Conservation (phyloP, 2,113 vertebrate species). For the Ammodytes dubius region DNA sequence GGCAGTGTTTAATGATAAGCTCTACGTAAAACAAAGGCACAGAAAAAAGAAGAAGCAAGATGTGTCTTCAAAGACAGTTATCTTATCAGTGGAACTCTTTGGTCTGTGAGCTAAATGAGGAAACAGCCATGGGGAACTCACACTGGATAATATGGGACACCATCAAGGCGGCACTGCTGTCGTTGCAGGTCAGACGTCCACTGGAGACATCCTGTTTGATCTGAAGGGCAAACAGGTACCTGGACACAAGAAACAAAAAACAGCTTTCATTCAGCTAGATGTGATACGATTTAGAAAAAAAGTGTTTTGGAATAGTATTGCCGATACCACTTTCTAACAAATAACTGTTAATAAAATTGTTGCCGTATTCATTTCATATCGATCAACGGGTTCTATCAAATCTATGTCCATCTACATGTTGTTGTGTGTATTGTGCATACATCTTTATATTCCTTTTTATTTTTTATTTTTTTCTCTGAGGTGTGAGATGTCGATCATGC, state of each 20-base stretch:
- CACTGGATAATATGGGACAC: slow-evolving; percentile 97
- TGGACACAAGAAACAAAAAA: slow-evolving; percentile 71
- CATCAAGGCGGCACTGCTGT: slow-evolving; percentile 94
- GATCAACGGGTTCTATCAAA: too few species aligned
- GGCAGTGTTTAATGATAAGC: slow-evolving; percentile 63
- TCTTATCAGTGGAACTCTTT: slow-evolving; percentile 42
- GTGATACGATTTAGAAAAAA: not conserved
- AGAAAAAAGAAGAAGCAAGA: slow-evolving; percentile 7
- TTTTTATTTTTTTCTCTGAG: too few species aligned
- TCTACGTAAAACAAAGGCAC: not conserved
- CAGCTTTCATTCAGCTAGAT: not conserved
- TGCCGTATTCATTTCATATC: too few species aligned
- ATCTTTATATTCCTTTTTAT: too few species aligned
- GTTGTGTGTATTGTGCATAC: too few species aligned
- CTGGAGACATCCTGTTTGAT: slow-evolving; percentile 95
- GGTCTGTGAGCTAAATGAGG: slow-evolving; percentile 35
- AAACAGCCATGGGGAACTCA: slow-evolving; percentile 79
- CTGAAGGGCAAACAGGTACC: slow-evolving; percentile 98
- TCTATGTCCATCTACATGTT: too few species aligned
- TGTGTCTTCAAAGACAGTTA: slow-evolving; percentile 22
- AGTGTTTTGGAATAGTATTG: too few species aligned
- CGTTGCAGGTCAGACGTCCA: slow-evolving; percentile 92
- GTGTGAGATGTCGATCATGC: too few species aligned
- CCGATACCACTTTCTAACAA: too few species aligned
- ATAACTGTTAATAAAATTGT: too few species aligned